A percentile compares a stretch with the other conserved stretches of the same genome.
These are phyloP conservation scores for Syrista parreyssii DNA, from an alignment of 2,888 invertebrate genomes.

Conservation along the genomic window DNA sequence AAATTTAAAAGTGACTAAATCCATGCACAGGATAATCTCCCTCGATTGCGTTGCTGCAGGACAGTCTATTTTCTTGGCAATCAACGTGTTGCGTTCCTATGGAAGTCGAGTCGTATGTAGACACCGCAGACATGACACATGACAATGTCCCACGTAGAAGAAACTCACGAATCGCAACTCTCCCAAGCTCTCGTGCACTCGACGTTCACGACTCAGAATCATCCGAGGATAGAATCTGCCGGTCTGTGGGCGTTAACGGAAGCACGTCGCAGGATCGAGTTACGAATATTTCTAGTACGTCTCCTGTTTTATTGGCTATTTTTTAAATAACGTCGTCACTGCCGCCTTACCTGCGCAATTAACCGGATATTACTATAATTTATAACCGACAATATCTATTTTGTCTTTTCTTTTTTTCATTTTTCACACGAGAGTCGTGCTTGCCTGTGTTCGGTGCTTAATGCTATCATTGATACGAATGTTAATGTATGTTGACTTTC, in stretches of 20 bases:
- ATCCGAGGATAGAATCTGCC: slow-evolving; percentile 16
- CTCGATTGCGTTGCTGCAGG: neutral
- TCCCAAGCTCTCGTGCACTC: neutral
- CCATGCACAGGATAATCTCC: neutral
- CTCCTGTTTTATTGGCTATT: slow-evolving; percentile 43
- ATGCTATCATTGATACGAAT: neutral
- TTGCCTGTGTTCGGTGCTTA: no score
- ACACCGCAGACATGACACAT: neutral
- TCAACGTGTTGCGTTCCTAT: neutral
- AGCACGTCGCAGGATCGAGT: slow-evolving; percentile 1
- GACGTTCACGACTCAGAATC: neutral
- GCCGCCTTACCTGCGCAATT: no score
- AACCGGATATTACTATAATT: neutral
- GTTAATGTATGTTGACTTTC: no score
- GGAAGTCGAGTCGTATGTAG: neutral
- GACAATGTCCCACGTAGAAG: neutral
- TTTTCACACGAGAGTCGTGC: neutral
- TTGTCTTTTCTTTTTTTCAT: slow-evolving; percentile 16
- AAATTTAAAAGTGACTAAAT: neutral
- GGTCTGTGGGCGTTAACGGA: slow-evolving; percentile 23
- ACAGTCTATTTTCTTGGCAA: neutral
- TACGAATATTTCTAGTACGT: slow-evolving; percentile 28
- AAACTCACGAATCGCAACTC: neutral
- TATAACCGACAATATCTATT: neutral
- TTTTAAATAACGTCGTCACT: slow-evolving; percentile 31